These are phyloP conservation scores for Helobdella robusta DNA, from an alignment of 2,888 invertebrate genomes.

Conservation along the genomic window DNA sequence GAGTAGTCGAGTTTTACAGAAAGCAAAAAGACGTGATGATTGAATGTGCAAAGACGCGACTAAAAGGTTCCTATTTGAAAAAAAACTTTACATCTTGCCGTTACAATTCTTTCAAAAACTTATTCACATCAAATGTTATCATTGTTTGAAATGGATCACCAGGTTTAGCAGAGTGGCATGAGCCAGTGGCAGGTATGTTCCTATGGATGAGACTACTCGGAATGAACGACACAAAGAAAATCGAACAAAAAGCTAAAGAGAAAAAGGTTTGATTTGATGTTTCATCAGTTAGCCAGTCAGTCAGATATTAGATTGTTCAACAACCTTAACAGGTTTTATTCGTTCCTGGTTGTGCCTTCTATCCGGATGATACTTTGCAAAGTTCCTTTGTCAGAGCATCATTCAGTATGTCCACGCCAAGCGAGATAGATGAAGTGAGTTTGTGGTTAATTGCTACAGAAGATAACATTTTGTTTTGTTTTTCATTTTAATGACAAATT, in stretches of 20 bases:
- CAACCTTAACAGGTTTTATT: constrained; percentile 32
- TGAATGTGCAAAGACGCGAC: constrained; percentile 56
- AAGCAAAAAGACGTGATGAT: constrained; percentile 59
- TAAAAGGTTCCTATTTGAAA: constrained; percentile 50
- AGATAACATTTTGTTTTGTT: constrained; percentile 3
- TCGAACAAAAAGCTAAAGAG: constrained; percentile 62
- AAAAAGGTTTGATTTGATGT: constrained; percentile 56
- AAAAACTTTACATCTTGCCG: neutral
- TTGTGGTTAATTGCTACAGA: too few species aligned
- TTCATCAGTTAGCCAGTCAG: neutral
- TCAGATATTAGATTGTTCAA: too few species aligned
- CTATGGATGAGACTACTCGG: constrained; percentile 65
- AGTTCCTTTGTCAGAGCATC: constrained; percentile 64
- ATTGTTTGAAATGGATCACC: too few species aligned
- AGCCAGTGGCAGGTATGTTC: constrained; percentile 67
- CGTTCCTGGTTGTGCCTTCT: constrained; percentile 65
- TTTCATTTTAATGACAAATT: neutral
- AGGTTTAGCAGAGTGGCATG: constrained; percentile 60
- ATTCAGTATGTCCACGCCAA: constrained; percentile 60
- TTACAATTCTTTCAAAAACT: neutral
- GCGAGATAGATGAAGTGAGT: constrained; percentile 59
- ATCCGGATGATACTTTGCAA: constrained; percentile 57
- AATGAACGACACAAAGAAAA: constrained; percentile 62
- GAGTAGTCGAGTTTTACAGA: constrained; percentile 59
- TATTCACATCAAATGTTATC: too few species aligned